A percentile compares a stretch with the other conserved stretches of the same genome.
These are phyloP conservation scores for Anastrepha obliqua DNA, from an alignment of 1,140 invertebrate species.

Conservation along the genomic window DNA sequence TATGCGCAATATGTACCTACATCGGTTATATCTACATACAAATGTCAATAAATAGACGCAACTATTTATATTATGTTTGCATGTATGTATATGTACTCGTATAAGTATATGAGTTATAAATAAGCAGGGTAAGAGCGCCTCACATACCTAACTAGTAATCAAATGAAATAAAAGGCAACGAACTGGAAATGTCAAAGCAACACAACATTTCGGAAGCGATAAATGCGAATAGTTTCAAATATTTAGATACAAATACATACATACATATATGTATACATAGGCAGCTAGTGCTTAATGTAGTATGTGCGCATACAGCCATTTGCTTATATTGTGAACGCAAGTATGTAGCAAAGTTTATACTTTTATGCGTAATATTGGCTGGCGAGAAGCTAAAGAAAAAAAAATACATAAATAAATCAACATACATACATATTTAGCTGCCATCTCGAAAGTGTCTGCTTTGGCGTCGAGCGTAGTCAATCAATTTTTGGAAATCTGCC, in stretches of 20 bases:
- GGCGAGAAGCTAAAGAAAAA: background rate
- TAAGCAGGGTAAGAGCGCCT: too few relatives aligned
- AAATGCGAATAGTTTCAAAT: slow-evolving; percentile 35
- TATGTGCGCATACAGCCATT: background rate
- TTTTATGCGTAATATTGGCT: background rate
- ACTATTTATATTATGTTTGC: background rate
- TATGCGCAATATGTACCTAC: background rate
- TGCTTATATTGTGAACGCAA: background rate
- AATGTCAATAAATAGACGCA: background rate
- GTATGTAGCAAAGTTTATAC: background rate
- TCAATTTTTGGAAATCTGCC: slow-evolving; percentile 41
- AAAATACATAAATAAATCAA: background rate
- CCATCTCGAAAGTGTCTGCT: slow-evolving; percentile 23
- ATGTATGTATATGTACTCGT: background rate
- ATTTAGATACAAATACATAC: slow-evolving; percentile 19
- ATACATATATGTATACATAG: background rate
- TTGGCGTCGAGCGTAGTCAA: slow-evolving; percentile 29
- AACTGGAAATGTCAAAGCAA: slow-evolving; percentile 48
- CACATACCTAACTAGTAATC: background rate
- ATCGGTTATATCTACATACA: background rate
- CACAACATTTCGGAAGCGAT: slow-evolving; percentile 23
- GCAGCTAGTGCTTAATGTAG: too few relatives aligned
- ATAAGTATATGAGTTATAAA: background rate
- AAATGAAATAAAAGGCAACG: slow-evolving; percentile 45
- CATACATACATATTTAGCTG: background rate